phyloP scores from a whole-genome alignment of 2,888 invertebrate species.

The Buathra laborator region DNA sequence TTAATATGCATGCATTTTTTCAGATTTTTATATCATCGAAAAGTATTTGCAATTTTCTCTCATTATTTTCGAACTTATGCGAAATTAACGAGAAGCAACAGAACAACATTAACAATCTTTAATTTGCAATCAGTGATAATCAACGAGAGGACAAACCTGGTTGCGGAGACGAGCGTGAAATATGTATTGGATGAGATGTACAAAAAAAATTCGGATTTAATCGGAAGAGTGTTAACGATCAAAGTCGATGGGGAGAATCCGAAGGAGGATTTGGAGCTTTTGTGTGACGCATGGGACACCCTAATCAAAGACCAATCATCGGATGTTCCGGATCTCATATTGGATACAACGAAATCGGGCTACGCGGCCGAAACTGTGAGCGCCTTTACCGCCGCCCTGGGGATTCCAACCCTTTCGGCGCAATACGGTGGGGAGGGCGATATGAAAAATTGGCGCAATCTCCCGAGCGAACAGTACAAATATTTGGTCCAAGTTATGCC shows the following conservation, averaged over 20 bases:
- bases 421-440: slow-evolving; percentile 95
- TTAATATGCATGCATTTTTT: too few relatives aligned
- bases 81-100: too few relatives aligned
- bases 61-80: too few relatives aligned
- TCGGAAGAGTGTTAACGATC: slow-evolving; percentile 77
- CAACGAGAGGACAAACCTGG: slow-evolving; percentile 78
- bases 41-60: too few relatives aligned
- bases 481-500: slow-evolving; percentile 94
- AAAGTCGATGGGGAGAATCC: slow-evolving; percentile 78
- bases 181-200: slow-evolving; percentile 76
- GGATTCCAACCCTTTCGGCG: slow-evolving; percentile 93
- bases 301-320: slow-evolving; percentile 86
- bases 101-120: too few relatives aligned
- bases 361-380: slow-evolving; percentile 94
- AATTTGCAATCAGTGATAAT: slow-evolving; percentile 77
- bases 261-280: slow-evolving; percentile 73
- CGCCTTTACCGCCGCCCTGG: slow-evolving; percentile 92
- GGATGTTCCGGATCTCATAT: slow-evolving; percentile 91
- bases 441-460: slow-evolving; percentile 92
- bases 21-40: too few relatives aligned
- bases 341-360: slow-evolving; percentile 94
- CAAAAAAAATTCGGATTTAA: slow-evolving; percentile 74
- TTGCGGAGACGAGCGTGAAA: slow-evolving; percentile 79
- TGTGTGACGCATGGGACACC: slow-evolving; percentile 79
- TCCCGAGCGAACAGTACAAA: slow-evolving; percentile 89